These are phyloP conservation scores for Lacanobia oleracea DNA, from an alignment of 2,888 invertebrate genomes.

Conservation along the genomic window DNA sequence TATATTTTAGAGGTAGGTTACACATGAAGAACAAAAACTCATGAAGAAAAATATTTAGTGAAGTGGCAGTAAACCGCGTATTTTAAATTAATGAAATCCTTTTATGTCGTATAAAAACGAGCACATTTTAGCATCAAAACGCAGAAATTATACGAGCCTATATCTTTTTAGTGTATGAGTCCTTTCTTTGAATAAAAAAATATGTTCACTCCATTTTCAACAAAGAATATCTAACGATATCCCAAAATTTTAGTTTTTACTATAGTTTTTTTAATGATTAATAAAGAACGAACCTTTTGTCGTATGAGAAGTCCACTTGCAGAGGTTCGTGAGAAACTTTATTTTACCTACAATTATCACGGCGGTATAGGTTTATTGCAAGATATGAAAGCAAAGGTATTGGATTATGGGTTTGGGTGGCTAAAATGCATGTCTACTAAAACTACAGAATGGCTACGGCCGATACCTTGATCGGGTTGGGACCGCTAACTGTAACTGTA, in stretches of 20 bases:
- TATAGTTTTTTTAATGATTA: background rate
- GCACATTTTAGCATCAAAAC: slow-evolving; percentile 1
- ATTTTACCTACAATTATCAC: too few relatives aligned
- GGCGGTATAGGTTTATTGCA: too few relatives aligned
- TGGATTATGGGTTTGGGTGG: too few relatives aligned
- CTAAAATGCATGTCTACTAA: too few relatives aligned
- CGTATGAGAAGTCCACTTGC: background rate
- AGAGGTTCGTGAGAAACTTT: too few relatives aligned
- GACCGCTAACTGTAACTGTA: too few relatives aligned
- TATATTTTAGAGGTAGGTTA: background rate
- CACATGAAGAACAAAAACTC: background rate
- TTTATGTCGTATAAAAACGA: slow-evolving; percentile 13
- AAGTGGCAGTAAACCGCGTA: slow-evolving; percentile 7
- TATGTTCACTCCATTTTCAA: slow-evolving; percentile 9
- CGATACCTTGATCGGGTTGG: too few relatives aligned
- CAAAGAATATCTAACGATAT: slow-evolving; percentile 8
- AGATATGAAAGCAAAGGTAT: too few relatives aligned
- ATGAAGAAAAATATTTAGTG: background rate
- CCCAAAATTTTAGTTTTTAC: background rate
- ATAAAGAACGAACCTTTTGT: background rate
- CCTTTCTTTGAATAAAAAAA: background rate
- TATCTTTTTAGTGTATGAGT: slow-evolving; percentile 16
- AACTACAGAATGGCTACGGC: too few relatives aligned
- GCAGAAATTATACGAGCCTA: background rate
- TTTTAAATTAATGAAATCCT: slow-evolving; percentile 16